phyloP scores from a whole-genome alignment of 2,888 invertebrate genomes.

The Lithophane ornitopus region DNA sequence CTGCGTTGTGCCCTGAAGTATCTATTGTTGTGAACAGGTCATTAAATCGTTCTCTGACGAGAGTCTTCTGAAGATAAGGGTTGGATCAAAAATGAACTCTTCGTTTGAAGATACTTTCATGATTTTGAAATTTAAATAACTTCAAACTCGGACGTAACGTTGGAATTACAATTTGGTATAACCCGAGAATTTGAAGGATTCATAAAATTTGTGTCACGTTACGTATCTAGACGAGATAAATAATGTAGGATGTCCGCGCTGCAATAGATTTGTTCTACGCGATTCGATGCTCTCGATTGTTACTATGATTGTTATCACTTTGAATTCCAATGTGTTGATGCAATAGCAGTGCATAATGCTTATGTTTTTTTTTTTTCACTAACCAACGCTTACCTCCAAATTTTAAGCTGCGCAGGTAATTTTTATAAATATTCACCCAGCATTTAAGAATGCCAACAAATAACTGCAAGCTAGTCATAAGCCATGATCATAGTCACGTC shows the following conservation, averaged over 20 bases:
- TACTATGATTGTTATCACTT: background rate
- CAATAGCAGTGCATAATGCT: too few relatives aligned
- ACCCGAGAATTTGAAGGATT: background rate
- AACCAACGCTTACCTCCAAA: background rate
- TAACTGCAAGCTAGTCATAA: constrained; percentile 29
- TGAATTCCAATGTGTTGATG: background rate
- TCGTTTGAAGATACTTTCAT: background rate
- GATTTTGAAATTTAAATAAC: constrained; percentile 7
- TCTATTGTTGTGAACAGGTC: constrained; percentile 57
- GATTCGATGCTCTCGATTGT: background rate
- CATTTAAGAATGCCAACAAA: constrained; percentile 9
- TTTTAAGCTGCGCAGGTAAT: background rate
- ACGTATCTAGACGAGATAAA: constrained; percentile 4
- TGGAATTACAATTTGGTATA: background rate
- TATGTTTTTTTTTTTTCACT: too few relatives aligned
- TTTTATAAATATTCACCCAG: background rate
- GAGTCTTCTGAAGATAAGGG: constrained; percentile 6
- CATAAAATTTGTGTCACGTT: constrained; percentile 12
- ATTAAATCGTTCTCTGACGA: constrained; percentile 40
- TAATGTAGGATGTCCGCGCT: background rate
- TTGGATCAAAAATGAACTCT: constrained; percentile 21
- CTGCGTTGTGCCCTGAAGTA: constrained; percentile 63
- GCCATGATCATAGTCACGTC: constrained; percentile 70
- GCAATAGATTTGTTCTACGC: constrained; percentile 8
- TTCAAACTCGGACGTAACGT: background rate